These are phyloP conservation scores for Chiroxiphia lanceolata DNA, from an alignment of 2,797 vertebrate genomes.

Conservation along the genomic window DNA sequence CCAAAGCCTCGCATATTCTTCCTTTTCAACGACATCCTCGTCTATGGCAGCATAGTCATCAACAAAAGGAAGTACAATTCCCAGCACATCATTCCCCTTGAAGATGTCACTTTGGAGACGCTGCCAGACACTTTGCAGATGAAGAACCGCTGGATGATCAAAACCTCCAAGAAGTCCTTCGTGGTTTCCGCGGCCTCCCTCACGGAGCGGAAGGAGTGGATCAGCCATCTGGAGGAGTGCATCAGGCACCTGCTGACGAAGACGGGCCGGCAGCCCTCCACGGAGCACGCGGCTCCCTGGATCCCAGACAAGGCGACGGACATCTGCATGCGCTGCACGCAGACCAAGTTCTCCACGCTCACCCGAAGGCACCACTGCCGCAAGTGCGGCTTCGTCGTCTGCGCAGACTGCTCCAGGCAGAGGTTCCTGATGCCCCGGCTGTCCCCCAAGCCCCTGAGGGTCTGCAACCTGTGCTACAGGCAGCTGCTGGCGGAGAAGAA, in stretches of 20 bases:
- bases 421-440: slow-evolving; percentile 81
- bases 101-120: slow-evolving; percentile 83
- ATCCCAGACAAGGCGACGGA: slow-evolving; percentile 85
- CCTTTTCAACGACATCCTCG: slow-evolving; percentile 90
- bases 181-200: slow-evolving; percentile 81
- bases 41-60: slow-evolving; percentile 89
- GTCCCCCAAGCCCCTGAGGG: slow-evolving; percentile 79
- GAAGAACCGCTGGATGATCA: slow-evolving; percentile 90
- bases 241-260: slow-evolving; percentile 69
- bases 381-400: slow-evolving; percentile 90
- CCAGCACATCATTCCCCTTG: slow-evolving; percentile 86
- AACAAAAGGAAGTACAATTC: slow-evolving; percentile 83
- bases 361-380: slow-evolving; percentile 91
- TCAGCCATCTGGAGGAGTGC: slow-evolving; percentile 84
- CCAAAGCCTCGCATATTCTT: slow-evolving; percentile 85
- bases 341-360: slow-evolving; percentile 77
- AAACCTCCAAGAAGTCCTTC: slow-evolving; percentile 90
- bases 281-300: slow-evolving; percentile 83
- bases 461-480: slow-evolving; percentile 82
- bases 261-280: slow-evolving; percentile 49
- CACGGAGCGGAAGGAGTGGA: slow-evolving; percentile 87
- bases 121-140: slow-evolving; percentile 78
- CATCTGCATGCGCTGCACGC: slow-evolving; percentile 92
- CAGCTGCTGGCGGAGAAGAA: slow-evolving; percentile 64
- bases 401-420: slow-evolving; percentile 83